Base-by-base conservation (phyloP, 2,113 vertebrate genomes). In the Microcebus murinus region DNA sequence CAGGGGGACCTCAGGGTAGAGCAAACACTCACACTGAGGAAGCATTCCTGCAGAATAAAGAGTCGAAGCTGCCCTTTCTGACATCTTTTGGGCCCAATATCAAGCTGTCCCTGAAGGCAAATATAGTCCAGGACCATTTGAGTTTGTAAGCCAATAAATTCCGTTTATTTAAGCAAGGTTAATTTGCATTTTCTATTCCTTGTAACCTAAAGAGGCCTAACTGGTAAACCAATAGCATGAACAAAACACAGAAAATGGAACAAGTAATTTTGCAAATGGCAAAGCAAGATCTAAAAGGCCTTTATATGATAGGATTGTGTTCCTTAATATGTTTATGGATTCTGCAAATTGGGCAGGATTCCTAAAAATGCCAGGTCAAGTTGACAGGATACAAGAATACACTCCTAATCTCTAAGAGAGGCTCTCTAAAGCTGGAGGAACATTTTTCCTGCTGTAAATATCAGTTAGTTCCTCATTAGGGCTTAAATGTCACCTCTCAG, bases 121-220 rank as follows among this genome's bases (percentile, higher is more conserved):
- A 84, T 20, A 31, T 23, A 85, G 17, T 87, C 68, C 29, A 45
- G 45, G 36, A 29, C 59, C 15, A 20, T 88, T 88, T 77, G 84
- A 52, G 87, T 87, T 59, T 52, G 10, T 67, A 65, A 90, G 13
- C 10, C 52, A 83, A 77, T 42, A 70, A 45, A 82, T 74, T 90
- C 63, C 6, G 39, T 85, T 88, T 55, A 57, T 57, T 52, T 74
- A 67, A 88, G 39, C 18, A 67, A 87, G 15, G 67, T 76, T 87
- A 87, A 87, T 71, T 77, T 94, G 25, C 45, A n/a, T 94, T 95
- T 81, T 57, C 36, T 90, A 27, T 82, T 96, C 23, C 36, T 70
- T 55, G 25, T 52, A 89, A 57, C 12, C 42, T 52, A 57, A 89
- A 80, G 84, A 86, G 12, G 42, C 11, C 50, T 86, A 39, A 85